These are phyloP conservation scores for Galeopterus variegatus DNA, from an alignment of 2,113 vertebrate genomes.

Conservation along the genomic window DNA sequence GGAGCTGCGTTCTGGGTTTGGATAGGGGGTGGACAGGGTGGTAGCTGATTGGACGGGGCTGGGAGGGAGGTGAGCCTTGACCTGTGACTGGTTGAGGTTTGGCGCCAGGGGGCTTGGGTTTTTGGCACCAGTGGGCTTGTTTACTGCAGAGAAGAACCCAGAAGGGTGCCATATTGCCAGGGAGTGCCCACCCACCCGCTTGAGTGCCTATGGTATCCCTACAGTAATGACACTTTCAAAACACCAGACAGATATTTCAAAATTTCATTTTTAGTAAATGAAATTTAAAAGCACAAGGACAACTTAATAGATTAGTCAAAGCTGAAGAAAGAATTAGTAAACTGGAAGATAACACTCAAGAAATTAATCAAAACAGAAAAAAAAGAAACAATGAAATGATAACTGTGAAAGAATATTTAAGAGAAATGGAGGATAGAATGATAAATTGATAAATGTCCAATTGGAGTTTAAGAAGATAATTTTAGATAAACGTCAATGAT, in stretches of 20 bases:
- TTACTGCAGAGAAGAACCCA: too few relatives aligned
- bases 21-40: too few relatives aligned
- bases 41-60: too few relatives aligned
- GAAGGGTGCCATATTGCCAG: too few relatives aligned
- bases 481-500: slow-evolving; percentile 28
- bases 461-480: not conserved
- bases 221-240: slow-evolving; percentile 53
- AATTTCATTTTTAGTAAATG: slow-evolving; percentile 16
- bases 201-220: too few relatives aligned
- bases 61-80: too few relatives aligned
- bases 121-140: too few relatives aligned
- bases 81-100: too few relatives aligned
- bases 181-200: too few relatives aligned
- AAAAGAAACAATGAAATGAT: not conserved
- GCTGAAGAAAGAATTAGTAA: slow-evolving; percentile 30
- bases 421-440: not conserved
- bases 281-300: slow-evolving; percentile 13
- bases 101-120: too few relatives aligned
- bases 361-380: slow-evolving; percentile 36
- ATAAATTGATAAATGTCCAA: not conserved
- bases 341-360: slow-evolving; percentile 18
- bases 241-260: not conserved
- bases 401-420: not conserved
- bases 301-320: not conserved
- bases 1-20: too few relatives aligned